phyloP scores from a whole-genome alignment of 2,797 vertebrate genomes.

The Orestias chungarensis region DNA sequence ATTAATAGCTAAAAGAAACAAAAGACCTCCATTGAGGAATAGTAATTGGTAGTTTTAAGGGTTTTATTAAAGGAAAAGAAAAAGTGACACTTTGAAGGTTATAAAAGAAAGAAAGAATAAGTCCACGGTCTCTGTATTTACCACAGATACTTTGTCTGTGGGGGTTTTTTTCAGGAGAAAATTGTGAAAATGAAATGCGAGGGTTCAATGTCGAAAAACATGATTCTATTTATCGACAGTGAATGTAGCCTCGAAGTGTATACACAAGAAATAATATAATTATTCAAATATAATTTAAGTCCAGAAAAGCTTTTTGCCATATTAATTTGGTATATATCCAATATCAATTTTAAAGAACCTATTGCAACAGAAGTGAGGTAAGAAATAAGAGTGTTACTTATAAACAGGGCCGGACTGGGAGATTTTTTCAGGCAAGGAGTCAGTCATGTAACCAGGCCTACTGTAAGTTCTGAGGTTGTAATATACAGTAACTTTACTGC shows the following conservation, averaged over 20 bases:
- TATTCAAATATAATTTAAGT: not conserved
- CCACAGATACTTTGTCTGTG: slow-evolving; percentile 16
- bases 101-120: slow-evolving; percentile 19
- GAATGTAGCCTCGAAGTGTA: slow-evolving; percentile 6
- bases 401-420: too few relatives aligned
- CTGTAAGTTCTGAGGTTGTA: too few relatives aligned
- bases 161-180: slow-evolving; percentile 9
- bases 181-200: slow-evolving; percentile 6
- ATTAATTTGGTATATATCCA: not conserved
- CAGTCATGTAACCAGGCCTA: too few relatives aligned
- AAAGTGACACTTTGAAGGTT: slow-evolving; percentile 21
- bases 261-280: not conserved
- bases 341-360: not conserved
- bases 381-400: not conserved
- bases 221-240: slow-evolving; percentile 16
- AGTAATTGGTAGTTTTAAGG: slow-evolving; percentile 25
- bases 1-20: slow-evolving; percentile 81
- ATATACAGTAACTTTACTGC: too few relatives aligned
- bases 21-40: slow-evolving; percentile 25
- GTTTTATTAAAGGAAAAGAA: slow-evolving; percentile 2
- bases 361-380: not conserved
- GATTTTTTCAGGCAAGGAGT: too few relatives aligned
- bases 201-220: slow-evolving; percentile 1
- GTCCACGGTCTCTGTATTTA: slow-evolving; percentile 29
- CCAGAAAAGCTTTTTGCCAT: not conserved